Evolutionary conservation across 2,888 invertebrate species (phyloP).

Genomic region (Agriopis marginaria): DNA sequence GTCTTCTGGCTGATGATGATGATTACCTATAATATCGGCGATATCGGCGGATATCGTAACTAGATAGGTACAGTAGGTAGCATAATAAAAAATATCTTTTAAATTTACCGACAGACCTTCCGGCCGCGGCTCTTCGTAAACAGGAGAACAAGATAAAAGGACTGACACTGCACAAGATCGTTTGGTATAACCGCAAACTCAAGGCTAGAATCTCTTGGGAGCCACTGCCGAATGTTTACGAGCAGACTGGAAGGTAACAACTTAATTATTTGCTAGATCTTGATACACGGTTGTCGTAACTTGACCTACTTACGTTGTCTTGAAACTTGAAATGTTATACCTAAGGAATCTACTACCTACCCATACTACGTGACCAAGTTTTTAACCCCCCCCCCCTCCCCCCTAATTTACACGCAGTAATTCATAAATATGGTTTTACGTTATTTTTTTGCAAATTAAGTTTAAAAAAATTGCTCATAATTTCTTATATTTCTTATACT

Average conservation of each 20-base stretch:
- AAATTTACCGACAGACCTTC: conserved; percentile 54
- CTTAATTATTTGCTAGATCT: conserved; percentile 14
- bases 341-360: no score
- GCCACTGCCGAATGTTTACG: conserved; percentile 56
- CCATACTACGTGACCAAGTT: no score
- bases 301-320: conserved; percentile 4
- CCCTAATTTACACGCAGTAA: no score
- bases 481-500: no score
- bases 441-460: no score
- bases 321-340: neutral
- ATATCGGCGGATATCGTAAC: no score
- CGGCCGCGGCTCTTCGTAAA: conserved; percentile 64
- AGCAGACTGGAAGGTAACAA: conserved; percentile 63
- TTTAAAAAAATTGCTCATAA: no score
- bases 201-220: conserved; percentile 78
- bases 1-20: no score
- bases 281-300: neutral
- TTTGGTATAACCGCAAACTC: conserved; percentile 75
- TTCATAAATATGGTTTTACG: no score
- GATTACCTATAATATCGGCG: no score
- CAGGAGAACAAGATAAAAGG: conserved; percentile 67
- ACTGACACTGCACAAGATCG: conserved; percentile 70
- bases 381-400: no score
- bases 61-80: neutral
- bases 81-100: neutral